These are phyloP conservation scores for Drosophila prolongata DNA, from an alignment of 2,888 invertebrate species.

Conservation along the genomic window DNA sequence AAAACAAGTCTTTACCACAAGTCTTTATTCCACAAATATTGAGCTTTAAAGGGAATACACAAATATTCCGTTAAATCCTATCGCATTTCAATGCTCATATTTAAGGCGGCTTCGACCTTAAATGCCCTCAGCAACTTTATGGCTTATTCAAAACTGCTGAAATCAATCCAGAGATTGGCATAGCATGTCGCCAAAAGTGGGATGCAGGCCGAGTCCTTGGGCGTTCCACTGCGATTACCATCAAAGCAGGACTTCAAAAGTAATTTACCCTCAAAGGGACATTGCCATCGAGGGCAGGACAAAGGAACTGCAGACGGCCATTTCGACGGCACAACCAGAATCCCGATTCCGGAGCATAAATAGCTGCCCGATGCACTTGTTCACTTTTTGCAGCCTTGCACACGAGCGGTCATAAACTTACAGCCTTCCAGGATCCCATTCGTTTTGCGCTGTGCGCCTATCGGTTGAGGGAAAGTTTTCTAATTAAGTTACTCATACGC, in stretches of 20 bases:
- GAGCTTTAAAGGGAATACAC: too few species aligned
- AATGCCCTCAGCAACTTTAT: neutral
- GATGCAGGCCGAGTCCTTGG: neutral
- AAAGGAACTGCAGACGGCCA: conserved; percentile 3
- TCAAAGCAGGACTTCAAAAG: conserved; percentile 28
- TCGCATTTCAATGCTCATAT: too few species aligned
- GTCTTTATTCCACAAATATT: too few species aligned
- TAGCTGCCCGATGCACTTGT: conserved; percentile 29
- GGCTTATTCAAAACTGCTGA: neutral
- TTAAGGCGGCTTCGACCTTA: too few species aligned
- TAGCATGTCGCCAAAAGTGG: conserved; percentile 6
- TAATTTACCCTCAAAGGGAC: conserved; percentile 32
- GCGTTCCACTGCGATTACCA: conserved; percentile 15
- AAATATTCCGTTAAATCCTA: too few species aligned
- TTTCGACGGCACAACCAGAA: conserved; percentile 2
- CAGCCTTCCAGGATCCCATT: conserved; percentile 10
- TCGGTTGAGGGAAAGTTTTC: conserved; percentile 72
- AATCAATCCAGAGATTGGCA: conserved; percentile 8
- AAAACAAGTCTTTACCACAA: too few species aligned
- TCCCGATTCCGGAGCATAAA: conserved; percentile 16
- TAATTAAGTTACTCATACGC: conserved; percentile 80
- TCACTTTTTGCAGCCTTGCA: conserved; percentile 9
- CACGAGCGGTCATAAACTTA: conserved; percentile 59
- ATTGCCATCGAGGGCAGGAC: neutral
- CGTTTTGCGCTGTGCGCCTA: conserved; percentile 33